These are phyloP conservation scores for Pseudomyrmex dendroicus DNA, from an alignment of 1,140 invertebrate species.

Conservation along the genomic window DNA sequence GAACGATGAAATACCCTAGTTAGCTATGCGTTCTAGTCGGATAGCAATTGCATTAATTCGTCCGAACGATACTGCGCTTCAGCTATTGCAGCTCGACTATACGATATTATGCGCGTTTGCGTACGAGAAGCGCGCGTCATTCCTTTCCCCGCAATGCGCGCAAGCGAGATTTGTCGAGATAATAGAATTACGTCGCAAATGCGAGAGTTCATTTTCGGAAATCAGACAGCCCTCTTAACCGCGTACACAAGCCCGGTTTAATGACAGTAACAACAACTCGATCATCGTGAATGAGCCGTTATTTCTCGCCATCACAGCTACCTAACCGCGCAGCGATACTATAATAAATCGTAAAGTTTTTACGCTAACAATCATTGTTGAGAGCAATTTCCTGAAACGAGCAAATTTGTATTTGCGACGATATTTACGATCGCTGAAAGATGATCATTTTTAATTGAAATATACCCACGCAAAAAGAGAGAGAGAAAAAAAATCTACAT, in stretches of 20 bases:
- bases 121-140: conserved; percentile 7
- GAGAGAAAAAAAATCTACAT: no score
- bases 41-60: conserved; percentile 10
- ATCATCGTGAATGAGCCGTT: background rate
- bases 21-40: background rate
- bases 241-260: background rate
- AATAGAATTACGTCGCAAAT: conserved; percentile 62
- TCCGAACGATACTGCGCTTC: background rate
- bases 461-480: no score
- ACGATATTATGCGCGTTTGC: background rate
- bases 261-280: conserved; percentile 17
- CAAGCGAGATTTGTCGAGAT: conserved; percentile 18
- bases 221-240: background rate
- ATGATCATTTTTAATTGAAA: background rate
- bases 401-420: conserved; percentile 3
- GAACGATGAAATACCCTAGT: background rate
- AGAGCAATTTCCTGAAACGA: background rate
- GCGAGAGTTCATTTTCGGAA: conserved; percentile 56
- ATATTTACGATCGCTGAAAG: background rate
- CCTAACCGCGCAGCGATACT: conserved; percentile 7
- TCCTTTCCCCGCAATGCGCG: background rate
- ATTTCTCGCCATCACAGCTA: background rate
- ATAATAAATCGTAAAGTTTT: conserved; percentile 25
- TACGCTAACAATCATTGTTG: background rate
- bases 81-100: background rate